Evolutionary conservation across 1,140 invertebrate species (phyloP), one percentile per base, ranked within the genome.

Genomic region (Formica selysi): DNA sequence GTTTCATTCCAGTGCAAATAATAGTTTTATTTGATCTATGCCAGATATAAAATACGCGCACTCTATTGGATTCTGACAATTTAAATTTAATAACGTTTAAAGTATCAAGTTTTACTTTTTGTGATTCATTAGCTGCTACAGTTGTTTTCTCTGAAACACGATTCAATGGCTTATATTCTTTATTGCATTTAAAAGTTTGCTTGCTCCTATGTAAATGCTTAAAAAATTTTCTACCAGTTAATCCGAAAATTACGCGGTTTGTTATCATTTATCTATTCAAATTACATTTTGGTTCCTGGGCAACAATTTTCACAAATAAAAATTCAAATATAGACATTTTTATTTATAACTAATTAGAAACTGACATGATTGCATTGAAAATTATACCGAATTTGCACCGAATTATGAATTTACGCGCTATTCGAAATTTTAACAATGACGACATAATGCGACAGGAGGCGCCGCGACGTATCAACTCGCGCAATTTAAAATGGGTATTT

Each of bases 401-500:
- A 48, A 22, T 51, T 41, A n/a, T 54, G n/a, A 36, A 36, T 85
- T 68, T 79, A 59, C 38, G 76, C 26, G 48, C 48, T 22, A 74
- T 83, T 83, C 79, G 26, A 73, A 83, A 74, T 83, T 61, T 32
- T 51, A 22, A 62, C 51, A 26, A 61, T 29, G 26, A 22, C 38
- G 19, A 22, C 54, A 59, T 81, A 81, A 81, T 61, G 51, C 36
- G 36, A 81, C 51, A 22, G 16, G 32, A 29, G 51, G 32, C 61
- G 29, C 59, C 32, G 36, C n/a, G 32, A 38, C 51, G 26, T 48
- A 59, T 62, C 26, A 65, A 38, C 36, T 44, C 22, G 32, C 48
- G 41, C 32, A 79, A 86, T 85, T 87, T 78, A 64, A 89, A 90
- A 90, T 85, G 68, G 73, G 51, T 64, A 68, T 38, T 73, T 70